Conservation (phyloP, 2,797 vertebrate species). For the Silurus lanzhouensis region DNA sequence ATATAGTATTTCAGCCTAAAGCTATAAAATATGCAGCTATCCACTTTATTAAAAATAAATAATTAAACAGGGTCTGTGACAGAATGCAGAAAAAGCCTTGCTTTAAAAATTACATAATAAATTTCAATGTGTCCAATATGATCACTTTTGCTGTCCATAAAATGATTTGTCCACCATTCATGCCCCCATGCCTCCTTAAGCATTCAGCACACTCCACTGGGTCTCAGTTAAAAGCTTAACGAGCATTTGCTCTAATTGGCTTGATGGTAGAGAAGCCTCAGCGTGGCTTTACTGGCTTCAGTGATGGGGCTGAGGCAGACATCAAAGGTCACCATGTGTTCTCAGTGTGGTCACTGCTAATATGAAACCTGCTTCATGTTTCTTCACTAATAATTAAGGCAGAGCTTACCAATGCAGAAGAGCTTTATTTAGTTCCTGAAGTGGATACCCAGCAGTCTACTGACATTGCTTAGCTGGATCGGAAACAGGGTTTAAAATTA, state of each 20-base stretch:
- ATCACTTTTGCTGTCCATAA: conserved; percentile 42
- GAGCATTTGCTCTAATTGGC: conserved; percentile 37
- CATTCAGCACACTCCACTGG: conserved; percentile 29
- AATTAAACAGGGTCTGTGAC: not conserved
- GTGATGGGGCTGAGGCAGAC: conserved; percentile 22
- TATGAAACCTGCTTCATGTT: conserved; percentile 18
- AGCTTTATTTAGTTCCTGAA: not conserved
- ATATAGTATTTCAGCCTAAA: conserved; percentile 59
- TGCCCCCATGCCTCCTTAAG: conserved; percentile 9
- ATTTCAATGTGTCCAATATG: conserved; percentile 15
- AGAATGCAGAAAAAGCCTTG: not conserved
- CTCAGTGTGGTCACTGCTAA: conserved; percentile 11
- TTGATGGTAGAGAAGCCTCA: conserved; percentile 21
- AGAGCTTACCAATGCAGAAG: not conserved
- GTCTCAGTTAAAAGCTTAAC: conserved; percentile 39
- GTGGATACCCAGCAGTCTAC: not conserved
- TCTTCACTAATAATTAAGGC: conserved; percentile 22
- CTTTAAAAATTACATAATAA: conserved; percentile 11
- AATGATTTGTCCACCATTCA: conserved; percentile 35
- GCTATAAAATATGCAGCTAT: conserved; percentile 34
- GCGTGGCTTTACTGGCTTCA: conserved; percentile 18
- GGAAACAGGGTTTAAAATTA: not conserved
- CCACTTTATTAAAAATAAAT: conserved; percentile 30
- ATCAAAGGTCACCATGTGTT: conserved; percentile 31
- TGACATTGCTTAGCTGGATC: not conserved